Base-by-base conservation (phyloP, 2,113 vertebrate species). In the Dendropsophus ebraccatus region DNA sequence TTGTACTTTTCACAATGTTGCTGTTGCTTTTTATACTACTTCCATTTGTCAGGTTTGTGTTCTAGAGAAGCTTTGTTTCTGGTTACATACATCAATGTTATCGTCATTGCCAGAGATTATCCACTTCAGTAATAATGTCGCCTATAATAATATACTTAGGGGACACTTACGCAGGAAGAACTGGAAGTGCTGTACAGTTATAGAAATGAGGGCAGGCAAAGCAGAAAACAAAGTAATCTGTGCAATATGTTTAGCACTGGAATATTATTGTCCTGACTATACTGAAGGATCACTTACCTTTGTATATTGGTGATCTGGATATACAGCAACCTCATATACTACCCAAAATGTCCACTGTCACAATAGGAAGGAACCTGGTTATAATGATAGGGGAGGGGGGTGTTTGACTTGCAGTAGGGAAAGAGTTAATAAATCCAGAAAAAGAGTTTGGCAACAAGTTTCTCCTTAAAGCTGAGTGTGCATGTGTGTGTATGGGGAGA, bases 131-230 rank as follows among this genome's bases (percentile, higher is more conserved):
- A 58, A 52, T 73, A 73, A 73, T n/a, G 45, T 45, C 8, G 7
- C 41, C 54, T n/a, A 6, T 67, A 67, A 67, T 74, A 74, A 74
- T 74, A 58, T 56, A n/a, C 52, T 78, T 78, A 58, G 11, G 25
- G 76, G 58, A 56, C 52, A 23, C 76, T 78, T 37, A 78, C 10
- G 12, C 21, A 5, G 54, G 30, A 10, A 78, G 32, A 30, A 78
- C 76, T 19, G 52, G 13, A 30, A 56, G 75, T 56, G 52, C 76
- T 78, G 50, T 37, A 12, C 0, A 21, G 12, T 14, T 17, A 32
- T 37, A n/a, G 1, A 50, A 75, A 23, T 28, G 45, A 75, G 45
- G 45, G 13, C 45, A 56, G 10, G 1, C 50, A 4, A 25, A 78
- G 50, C 50, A 78, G 25, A 32, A 52, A 74, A 50, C 47, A 50